These are phyloP conservation scores for Conistra vaccinii DNA, from an alignment of 2,888 invertebrate genomes.

Conservation along the genomic window DNA sequence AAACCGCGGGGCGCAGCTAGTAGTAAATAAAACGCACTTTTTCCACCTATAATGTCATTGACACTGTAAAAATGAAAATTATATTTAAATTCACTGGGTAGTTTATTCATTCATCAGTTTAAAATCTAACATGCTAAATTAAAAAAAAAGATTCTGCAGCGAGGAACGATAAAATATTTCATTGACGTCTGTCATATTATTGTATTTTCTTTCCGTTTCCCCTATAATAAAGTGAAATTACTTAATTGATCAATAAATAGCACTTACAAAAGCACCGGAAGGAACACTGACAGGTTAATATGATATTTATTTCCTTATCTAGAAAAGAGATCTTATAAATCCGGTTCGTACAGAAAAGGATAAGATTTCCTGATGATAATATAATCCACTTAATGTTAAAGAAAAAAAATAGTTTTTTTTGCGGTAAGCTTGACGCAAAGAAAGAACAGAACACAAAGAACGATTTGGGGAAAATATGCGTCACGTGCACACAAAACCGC, in stretches of 20 bases:
- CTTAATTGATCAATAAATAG: conserved; percentile 37
- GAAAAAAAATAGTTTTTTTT: too few relatives aligned
- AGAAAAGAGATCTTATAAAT: conserved; percentile 11
- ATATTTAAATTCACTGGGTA: not conserved
- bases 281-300: conserved; percentile 8
- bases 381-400: too few relatives aligned
- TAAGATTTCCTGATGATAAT: conserved; percentile 8
- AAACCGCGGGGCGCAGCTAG: too few relatives aligned
- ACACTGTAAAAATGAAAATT: not conserved
- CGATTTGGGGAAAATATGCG: too few relatives aligned
- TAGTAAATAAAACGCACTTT: too few relatives aligned
- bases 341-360: conserved; percentile 9
- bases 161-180: not conserved
- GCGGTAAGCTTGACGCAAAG: too few relatives aligned
- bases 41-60: not conserved
- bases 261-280: conserved; percentile 32
- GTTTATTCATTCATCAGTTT: not conserved
- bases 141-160: not conserved
- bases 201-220: conserved; percentile 31
- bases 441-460: too few relatives aligned
- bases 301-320: conserved; percentile 25
- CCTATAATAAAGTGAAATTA: conserved; percentile 14
- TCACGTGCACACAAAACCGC: too few relatives aligned
- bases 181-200: not conserved
- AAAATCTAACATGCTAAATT: not conserved